Evolutionary conservation across 2,888 invertebrate genomes (phyloP).

Genomic region (Neuroscelio doddi): DNA sequence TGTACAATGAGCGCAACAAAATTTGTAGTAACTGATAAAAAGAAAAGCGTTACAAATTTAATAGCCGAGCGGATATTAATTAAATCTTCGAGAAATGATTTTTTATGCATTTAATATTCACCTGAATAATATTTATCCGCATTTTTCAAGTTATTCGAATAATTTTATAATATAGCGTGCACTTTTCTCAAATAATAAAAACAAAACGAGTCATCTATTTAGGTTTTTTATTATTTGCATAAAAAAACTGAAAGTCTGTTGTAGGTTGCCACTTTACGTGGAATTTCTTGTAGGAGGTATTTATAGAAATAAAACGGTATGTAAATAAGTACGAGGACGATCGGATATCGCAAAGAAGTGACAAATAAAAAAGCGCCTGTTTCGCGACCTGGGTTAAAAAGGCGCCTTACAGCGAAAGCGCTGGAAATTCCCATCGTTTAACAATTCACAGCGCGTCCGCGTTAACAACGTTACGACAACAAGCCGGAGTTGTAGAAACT

Average conservation of each 20-base stretch:
- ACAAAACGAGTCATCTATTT: neutral
- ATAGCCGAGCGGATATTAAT: no score
- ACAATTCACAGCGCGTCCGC: slow-evolving; percentile 69
- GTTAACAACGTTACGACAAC: slow-evolving; percentile 71
- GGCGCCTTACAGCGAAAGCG: slow-evolving; percentile 35
- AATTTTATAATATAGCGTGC: no score
- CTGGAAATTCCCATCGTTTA: slow-evolving; percentile 59
- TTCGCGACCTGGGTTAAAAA: slow-evolving; percentile 8
- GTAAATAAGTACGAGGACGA: neutral
- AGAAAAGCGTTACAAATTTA: no score
- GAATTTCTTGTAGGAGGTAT: neutral
- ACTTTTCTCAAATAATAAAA: no score
- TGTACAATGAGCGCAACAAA: no score
- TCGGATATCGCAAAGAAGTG: neutral
- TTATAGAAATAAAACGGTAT: neutral
- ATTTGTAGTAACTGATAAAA: no score
- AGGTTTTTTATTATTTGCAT: neutral
- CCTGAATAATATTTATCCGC: no score
- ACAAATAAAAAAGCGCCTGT: slow-evolving; percentile 5
- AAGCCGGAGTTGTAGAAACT: slow-evolving; percentile 71
- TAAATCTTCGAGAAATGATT: no score
- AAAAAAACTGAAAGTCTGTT: neutral
- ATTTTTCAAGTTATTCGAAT: no score
- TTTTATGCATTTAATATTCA: no score
- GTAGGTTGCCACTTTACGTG: neutral